A percentile compares a stretch with the other conserved stretches of the same genome.
These are phyloP conservation scores for Actinopyga echinites DNA, from an alignment of 53 echinoderm and acorn worm species.

Conservation along the genomic window DNA sequence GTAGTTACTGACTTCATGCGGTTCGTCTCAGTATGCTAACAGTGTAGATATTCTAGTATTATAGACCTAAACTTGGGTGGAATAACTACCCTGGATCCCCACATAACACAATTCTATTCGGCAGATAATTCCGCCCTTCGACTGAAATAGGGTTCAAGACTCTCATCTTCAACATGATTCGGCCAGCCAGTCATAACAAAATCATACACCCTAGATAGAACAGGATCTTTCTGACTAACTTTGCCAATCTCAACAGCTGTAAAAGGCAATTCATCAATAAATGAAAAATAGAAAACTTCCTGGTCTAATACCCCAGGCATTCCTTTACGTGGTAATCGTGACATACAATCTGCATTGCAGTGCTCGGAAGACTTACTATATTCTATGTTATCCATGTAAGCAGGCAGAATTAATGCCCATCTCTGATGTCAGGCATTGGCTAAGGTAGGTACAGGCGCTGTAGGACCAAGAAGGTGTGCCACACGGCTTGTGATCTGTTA, in stretches of 20 bases:
- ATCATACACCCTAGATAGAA: constrained; percentile 19
- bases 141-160: background rate
- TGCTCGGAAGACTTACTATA: constrained; percentile 45
- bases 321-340: constrained; percentile 42
- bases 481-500: constrained; percentile 50
- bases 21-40: constrained; percentile 42
- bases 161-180: background rate
- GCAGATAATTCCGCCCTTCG: constrained; percentile 24
- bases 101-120: constrained; percentile 34
- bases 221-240: constrained; percentile 24
- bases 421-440: constrained; percentile 49
- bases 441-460: constrained; percentile 38
- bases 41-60: constrained; percentile 4
- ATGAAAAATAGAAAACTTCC: constrained; percentile 25
- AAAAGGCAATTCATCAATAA: constrained; percentile 21
- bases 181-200: constrained; percentile 8
- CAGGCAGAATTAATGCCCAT: constrained; percentile 51
- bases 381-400: constrained; percentile 48
- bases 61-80: background rate
- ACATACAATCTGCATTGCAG: constrained; percentile 51
- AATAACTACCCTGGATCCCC: constrained; percentile 47
- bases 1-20: constrained; percentile 45
- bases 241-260: constrained; percentile 26
- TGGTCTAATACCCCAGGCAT: background rate
- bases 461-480: constrained; percentile 37